Percentiles rank a stretch among this genome's conserved stretches.
These are phyloP conservation scores for Pantherophis alleghaniensis DNA, from an alignment of 2,797 vertebrate genomes.

Conservation along the genomic window DNA sequence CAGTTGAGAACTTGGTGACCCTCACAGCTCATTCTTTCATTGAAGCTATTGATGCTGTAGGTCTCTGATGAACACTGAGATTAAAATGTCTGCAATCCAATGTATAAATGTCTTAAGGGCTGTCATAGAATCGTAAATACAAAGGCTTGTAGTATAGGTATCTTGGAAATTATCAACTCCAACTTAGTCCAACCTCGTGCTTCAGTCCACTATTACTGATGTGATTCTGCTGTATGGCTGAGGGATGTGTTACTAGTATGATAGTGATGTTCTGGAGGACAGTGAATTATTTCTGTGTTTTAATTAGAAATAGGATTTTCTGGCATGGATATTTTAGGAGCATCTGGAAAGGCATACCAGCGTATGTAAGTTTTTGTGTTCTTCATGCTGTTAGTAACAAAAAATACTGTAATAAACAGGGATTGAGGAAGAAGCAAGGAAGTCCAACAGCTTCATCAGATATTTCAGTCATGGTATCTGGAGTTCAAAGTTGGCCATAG, in stretches of 20 bases:
- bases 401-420: not conserved
- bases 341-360: not conserved
- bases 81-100: not conserved
- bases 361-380: not conserved
- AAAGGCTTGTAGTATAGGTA: not conserved
- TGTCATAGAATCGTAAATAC: not conserved
- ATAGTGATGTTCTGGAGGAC: not conserved
- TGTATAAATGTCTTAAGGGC: no score
- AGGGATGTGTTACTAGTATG: not conserved
- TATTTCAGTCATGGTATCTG: not conserved
- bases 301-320: not conserved
- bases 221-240: not conserved
- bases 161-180: not conserved
- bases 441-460: not conserved
- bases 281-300: not conserved
- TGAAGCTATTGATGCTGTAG: not conserved
- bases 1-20: not conserved
- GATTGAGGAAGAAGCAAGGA: not conserved
- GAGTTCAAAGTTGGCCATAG: not conserved
- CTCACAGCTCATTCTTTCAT: not conserved
- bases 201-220: no score
- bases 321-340: not conserved
- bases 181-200: not conserved
- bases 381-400: not conserved
- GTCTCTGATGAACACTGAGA: not conserved